Evolutionary conservation across 2,888 invertebrate genomes (phyloP).

Genomic region (Xestobium rufovillosum): DNA sequence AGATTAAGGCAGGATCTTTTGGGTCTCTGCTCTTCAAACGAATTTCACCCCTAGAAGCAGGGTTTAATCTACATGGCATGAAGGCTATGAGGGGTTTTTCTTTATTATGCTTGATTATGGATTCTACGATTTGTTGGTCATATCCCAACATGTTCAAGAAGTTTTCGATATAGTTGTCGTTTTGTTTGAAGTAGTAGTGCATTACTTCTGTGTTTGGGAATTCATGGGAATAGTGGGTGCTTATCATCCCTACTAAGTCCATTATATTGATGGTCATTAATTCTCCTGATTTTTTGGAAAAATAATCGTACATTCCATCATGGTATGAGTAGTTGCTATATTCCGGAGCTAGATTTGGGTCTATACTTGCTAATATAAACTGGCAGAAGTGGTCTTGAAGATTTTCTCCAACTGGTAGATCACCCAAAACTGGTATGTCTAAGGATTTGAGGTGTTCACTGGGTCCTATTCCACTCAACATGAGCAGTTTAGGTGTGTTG

Average conservation of each 20-base stretch:
- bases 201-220: conserved; percentile 27
- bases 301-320: conserved; percentile 42
- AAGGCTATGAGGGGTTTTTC: conserved; percentile 28
- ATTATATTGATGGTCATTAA: conserved; percentile 39
- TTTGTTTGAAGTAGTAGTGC: conserved; percentile 27
- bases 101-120: conserved; percentile 29
- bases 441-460: conserved; percentile 32
- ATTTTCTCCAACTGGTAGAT: conserved; percentile 35
- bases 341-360: neutral
- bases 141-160: conserved; percentile 27
- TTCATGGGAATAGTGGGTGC: conserved; percentile 40
- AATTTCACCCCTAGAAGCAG: conserved; percentile 42
- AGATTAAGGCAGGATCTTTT: conserved; percentile 28
- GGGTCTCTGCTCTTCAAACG: conserved; percentile 47
- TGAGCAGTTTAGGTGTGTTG: conserved; percentile 57
- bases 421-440: conserved; percentile 21
- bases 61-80: conserved; percentile 40
- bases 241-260: conserved; percentile 46
- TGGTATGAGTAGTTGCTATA: conserved; percentile 13
- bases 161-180: conserved; percentile 34
- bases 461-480: conserved; percentile 50
- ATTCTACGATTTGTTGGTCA: conserved; percentile 24
- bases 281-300: conserved; percentile 46
- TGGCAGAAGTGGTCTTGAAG: conserved; percentile 39
- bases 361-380: conserved; percentile 19